Conservation (phyloP, 2,113 vertebrate species). For the Cochlearius cochlearius region DNA sequence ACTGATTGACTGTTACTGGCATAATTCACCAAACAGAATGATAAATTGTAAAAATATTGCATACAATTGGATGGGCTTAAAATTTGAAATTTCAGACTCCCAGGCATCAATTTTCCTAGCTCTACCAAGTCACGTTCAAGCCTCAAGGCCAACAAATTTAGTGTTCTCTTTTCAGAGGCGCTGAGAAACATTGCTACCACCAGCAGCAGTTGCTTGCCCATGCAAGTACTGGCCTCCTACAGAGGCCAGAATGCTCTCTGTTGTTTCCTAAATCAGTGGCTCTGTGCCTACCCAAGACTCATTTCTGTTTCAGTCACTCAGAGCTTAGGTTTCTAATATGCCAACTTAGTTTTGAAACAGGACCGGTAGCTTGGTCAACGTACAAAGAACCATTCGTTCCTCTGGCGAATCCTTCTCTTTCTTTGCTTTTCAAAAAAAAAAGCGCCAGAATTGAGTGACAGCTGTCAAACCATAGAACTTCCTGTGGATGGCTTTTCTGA, state of each 20-base stretch:
- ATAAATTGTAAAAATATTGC: conserved; percentile 28
- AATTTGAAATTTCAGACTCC: not conserved
- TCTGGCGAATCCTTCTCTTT: not conserved
- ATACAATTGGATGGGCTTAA: not conserved
- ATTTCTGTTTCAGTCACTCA: not conserved
- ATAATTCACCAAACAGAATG: not conserved
- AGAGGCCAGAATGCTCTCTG: not conserved
- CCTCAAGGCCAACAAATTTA: conserved; percentile 31
- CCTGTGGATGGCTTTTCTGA: not conserved
- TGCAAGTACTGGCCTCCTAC: conserved; percentile 6
- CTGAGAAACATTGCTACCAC: not conserved
- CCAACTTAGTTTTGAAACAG: not conserved
- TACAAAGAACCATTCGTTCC: not conserved
- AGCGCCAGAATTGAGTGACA: not conserved
- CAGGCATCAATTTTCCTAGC: not conserved
- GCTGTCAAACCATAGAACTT: not conserved
- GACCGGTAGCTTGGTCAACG: not conserved
- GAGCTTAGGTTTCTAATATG: not conserved
- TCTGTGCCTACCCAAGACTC: not conserved
- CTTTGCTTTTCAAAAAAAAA: not conserved
- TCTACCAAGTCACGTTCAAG: conserved; percentile 47
- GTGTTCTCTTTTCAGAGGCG: not conserved
- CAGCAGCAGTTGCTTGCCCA: not conserved
- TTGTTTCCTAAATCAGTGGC: conserved; percentile 5
- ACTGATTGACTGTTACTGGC: not conserved